phyloP scores from a whole-genome alignment of 2,113 vertebrate species.

The Podarcis cretensis region DNA sequence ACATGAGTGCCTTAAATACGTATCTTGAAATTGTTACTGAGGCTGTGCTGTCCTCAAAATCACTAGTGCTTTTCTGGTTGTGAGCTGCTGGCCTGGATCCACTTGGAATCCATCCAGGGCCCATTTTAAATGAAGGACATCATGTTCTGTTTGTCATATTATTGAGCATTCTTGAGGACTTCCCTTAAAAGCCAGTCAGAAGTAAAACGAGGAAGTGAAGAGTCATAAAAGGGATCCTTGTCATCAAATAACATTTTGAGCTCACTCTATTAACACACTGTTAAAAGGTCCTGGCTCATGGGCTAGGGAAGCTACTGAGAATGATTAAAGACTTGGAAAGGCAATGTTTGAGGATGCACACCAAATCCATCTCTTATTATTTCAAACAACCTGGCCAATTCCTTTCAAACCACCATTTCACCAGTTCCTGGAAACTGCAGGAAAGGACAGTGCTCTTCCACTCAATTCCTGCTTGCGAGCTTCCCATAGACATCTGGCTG shows the following conservation, averaged over 20 bases:
- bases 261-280: constrained; percentile 62
- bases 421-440: too few species aligned
- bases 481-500: too few species aligned
- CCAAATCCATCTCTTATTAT: neutral
- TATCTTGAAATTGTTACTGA: constrained; percentile 58
- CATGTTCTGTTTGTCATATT: constrained; percentile 63
- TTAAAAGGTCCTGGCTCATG: constrained; percentile 56
- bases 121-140: constrained; percentile 68
- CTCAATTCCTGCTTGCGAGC: too few species aligned
- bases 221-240: constrained; percentile 57
- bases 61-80: constrained; percentile 60
- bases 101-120: constrained; percentile 64
- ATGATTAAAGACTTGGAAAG: constrained; percentile 39
- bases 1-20: constrained; percentile 34
- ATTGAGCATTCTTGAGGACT: constrained; percentile 54
- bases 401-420: neutral
- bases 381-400: neutral
- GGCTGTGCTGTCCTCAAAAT: constrained; percentile 53
- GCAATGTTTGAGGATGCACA: constrained; percentile 35
- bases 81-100: constrained; percentile 61
- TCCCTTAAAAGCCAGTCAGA: constrained; percentile 68
- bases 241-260: constrained; percentile 64
- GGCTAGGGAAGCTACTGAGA: constrained; percentile 55
- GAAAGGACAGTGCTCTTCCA: too few species aligned
- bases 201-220: constrained; percentile 59